Evolutionary conservation across 2,113 vertebrate genomes (phyloP).

Genomic region (Seriola dumerili): DNA sequence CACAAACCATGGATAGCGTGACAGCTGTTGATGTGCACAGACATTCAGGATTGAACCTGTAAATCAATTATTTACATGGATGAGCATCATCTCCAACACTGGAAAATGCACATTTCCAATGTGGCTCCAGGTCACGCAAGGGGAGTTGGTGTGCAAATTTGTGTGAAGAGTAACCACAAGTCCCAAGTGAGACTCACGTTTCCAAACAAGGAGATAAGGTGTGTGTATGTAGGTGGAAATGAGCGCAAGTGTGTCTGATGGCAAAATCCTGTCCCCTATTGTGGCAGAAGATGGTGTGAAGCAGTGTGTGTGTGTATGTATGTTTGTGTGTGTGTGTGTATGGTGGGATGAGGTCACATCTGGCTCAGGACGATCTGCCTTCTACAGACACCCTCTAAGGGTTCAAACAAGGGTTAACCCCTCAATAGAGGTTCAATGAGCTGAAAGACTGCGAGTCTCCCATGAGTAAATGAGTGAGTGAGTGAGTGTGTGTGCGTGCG

Average conservation of each 20-base stretch:
- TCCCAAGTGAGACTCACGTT: conserved; percentile 3
- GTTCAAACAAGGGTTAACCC: conserved; percentile 71
- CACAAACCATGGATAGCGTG: conserved; percentile 42
- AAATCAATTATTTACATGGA: conserved; percentile 72
- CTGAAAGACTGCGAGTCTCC: conserved; percentile 58
- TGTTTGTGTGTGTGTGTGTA: not conserved
- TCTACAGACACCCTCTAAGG: conserved; percentile 39
- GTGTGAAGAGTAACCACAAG: not conserved
- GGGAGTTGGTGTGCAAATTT: conserved; percentile 22
- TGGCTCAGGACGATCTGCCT: conserved; percentile 33
- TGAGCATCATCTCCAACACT: conserved; percentile 51
- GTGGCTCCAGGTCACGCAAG: conserved; percentile 57
- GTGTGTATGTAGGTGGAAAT: not conserved
- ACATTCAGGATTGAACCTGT: conserved; percentile 49
- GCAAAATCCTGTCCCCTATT: not conserved
- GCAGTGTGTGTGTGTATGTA: not conserved
- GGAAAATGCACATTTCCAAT: conserved; percentile 37
- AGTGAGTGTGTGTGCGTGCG: not conserved
- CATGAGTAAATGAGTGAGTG: conserved; percentile 30
- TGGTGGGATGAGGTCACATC: conserved; percentile 30
- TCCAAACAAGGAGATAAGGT: not conserved
- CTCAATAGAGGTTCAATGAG: conserved; percentile 65
- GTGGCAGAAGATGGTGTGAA: not conserved
- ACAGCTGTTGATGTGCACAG: conserved; percentile 60
- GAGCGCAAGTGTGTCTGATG: not conserved